A percentile compares a stretch with the other conserved stretches of the same genome.
These are phyloP conservation scores for Capreolus pygargus DNA, from an alignment of 2,113 vertebrate genomes.

Conservation along the genomic window DNA sequence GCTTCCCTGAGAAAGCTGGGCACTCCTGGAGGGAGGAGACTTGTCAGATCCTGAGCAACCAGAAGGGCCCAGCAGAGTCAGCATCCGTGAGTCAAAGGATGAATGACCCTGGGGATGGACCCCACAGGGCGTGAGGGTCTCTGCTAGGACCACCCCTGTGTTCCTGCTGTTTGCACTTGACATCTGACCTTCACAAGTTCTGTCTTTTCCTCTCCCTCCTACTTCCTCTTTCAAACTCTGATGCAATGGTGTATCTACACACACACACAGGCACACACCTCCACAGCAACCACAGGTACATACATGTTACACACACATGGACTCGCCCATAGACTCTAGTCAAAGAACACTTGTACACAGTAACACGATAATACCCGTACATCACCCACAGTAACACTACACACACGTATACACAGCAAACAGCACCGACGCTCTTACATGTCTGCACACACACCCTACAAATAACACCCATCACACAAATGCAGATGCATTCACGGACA, in stretches of 20 bases:
- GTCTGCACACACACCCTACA: neutral
- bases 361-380: rapidly evolving
- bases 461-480: rapidly evolving
- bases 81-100: rapidly evolving
- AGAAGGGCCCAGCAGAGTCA: neutral
- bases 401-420: neutral
- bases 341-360: neutral
- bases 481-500: rapidly evolving
- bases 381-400: rapidly evolving
- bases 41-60: neutral
- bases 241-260: neutral
- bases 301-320: neutral
- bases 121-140: neutral
- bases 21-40: neutral
- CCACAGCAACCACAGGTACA: neutral
- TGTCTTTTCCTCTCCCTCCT: constrained; percentile 23
- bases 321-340: neutral
- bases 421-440: neutral
- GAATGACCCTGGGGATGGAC: neutral
- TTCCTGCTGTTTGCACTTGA: neutral
- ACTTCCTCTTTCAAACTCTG: neutral
- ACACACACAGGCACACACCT: neutral
- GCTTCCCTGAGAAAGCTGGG: neutral
- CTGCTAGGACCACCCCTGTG: neutral
- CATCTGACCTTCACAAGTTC: neutral